Percentiles rank a stretch among this genome's conserved stretches.
Conservation (phyloP, 2,797 vertebrate genomes). For the Pelobates cultripes region DNA sequence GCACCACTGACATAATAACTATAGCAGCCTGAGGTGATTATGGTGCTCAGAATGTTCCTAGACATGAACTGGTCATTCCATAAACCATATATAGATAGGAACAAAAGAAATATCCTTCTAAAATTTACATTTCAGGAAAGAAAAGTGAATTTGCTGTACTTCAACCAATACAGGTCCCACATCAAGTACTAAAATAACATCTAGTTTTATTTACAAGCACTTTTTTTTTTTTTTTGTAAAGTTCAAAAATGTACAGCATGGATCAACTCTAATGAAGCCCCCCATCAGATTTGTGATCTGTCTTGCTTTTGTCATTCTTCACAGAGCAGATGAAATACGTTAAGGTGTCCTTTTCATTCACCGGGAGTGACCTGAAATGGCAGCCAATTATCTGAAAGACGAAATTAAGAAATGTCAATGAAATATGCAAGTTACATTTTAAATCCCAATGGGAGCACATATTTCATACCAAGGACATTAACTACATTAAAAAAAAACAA, state of each 20-base stretch:
- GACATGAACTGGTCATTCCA: not conserved
- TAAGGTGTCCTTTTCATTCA: slow-evolving; percentile 85
- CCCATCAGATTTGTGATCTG: slow-evolving; percentile 74
- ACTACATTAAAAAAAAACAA: no score
- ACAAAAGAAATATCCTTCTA: slow-evolving; percentile 4
- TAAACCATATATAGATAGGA: not conserved
- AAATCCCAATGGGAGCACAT: no score
- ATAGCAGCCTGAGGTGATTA: no score
- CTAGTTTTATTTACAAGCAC: slow-evolving; percentile 34
- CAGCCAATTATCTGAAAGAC: slow-evolving; percentile 79
- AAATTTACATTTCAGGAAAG: not conserved
- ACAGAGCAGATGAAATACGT: slow-evolving; percentile 84
- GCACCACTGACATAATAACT: no score
- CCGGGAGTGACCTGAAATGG: slow-evolving; percentile 82
- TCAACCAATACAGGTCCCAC: slow-evolving; percentile 30
- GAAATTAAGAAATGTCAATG: slow-evolving; percentile 38
- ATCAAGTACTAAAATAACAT: slow-evolving; percentile 41
- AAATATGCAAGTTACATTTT: not conserved
- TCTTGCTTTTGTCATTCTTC: slow-evolving; percentile 82
- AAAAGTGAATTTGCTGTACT: slow-evolving; percentile 7
- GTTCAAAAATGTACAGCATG: slow-evolving; percentile 17
- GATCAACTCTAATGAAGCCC: slow-evolving; percentile 70
- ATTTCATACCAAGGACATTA: no score
- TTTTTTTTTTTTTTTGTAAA: slow-evolving; percentile 14
- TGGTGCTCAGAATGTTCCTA: no score